phyloP scores from a whole-genome alignment of 2,113 vertebrate species.

The Tetrax tetrax region DNA sequence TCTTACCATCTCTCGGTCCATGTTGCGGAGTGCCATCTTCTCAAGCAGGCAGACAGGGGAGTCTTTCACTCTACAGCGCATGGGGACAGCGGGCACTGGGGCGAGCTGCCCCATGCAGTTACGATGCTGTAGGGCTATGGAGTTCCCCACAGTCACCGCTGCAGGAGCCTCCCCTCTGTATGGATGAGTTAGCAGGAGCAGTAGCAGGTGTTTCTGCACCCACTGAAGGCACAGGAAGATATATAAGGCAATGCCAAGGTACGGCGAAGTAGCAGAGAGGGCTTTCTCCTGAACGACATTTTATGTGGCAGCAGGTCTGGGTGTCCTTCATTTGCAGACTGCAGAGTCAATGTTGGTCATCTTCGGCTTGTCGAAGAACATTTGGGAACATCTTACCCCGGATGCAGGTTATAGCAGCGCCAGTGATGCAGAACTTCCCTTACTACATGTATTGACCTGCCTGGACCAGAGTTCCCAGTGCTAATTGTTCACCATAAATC shows the following conservation, averaged over 20 bases:
- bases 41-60: neutral
- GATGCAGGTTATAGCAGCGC: neutral
- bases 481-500: neutral
- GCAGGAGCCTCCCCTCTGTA: neutral
- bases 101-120: neutral
- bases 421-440: neutral
- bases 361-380: neutral
- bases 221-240: neutral
- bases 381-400: neutral
- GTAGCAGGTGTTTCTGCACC: neutral
- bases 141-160: neutral
- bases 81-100: accelerated
- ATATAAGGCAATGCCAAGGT: neutral
- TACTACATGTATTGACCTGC: neutral
- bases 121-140: neutral
- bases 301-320: neutral
- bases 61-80: neutral
- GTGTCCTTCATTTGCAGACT: neutral
- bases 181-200: neutral
- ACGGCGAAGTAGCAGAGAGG: neutral
- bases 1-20: neutral
- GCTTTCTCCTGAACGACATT: neutral
- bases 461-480: neutral
- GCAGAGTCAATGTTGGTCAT: neutral
- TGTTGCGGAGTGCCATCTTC: accelerated